phyloP scores from a whole-genome alignment of 2,113 vertebrate species.

The Xiphophorus couchianus region DNA sequence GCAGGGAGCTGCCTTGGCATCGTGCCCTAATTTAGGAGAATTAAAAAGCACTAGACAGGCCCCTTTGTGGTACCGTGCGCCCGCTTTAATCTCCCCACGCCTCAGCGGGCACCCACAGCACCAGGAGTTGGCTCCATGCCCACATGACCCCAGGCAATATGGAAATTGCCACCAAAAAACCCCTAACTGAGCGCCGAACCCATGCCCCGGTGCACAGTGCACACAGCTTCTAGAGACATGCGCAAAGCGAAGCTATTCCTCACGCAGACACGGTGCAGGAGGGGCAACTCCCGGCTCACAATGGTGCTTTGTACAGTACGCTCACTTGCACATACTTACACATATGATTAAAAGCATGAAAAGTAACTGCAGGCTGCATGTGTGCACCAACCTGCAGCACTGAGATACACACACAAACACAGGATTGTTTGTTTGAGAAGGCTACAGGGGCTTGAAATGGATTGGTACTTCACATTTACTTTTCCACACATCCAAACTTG shows the following conservation, averaged over 20 bases:
- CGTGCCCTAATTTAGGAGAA: constrained; percentile 82
- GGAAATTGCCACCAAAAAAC: constrained; percentile 78
- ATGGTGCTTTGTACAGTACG: constrained; percentile 23
- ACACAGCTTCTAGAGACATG: constrained; percentile 49
- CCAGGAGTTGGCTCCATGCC: constrained; percentile 77
- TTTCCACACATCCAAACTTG: constrained; percentile 49
- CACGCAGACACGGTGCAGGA: constrained; percentile 26
- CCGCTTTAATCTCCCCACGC: constrained; percentile 82
- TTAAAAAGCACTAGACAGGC: constrained; percentile 84
- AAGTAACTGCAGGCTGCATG: constrained; percentile 21
- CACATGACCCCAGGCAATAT: constrained; percentile 81
- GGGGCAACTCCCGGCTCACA: constrained; percentile 42
- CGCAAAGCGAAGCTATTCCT: constrained; percentile 30
- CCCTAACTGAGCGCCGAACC: constrained; percentile 63
- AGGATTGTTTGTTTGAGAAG: constrained; percentile 34
- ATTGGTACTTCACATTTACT: constrained; percentile 33
- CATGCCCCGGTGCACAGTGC: constrained; percentile 60
- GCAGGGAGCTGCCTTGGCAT: constrained; percentile 76
- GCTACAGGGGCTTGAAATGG: constrained; percentile 44
- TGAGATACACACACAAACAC: constrained; percentile 26
- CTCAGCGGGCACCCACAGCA: constrained; percentile 77
- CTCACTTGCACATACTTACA: constrained; percentile 24
- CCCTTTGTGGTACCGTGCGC: constrained; percentile 81
- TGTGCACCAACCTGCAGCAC: constrained; percentile 31
- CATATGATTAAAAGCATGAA: constrained; percentile 47